These are phyloP conservation scores for Neotoma lepida DNA, from an alignment of 2,113 vertebrate genomes.

Conservation along the genomic window DNA sequence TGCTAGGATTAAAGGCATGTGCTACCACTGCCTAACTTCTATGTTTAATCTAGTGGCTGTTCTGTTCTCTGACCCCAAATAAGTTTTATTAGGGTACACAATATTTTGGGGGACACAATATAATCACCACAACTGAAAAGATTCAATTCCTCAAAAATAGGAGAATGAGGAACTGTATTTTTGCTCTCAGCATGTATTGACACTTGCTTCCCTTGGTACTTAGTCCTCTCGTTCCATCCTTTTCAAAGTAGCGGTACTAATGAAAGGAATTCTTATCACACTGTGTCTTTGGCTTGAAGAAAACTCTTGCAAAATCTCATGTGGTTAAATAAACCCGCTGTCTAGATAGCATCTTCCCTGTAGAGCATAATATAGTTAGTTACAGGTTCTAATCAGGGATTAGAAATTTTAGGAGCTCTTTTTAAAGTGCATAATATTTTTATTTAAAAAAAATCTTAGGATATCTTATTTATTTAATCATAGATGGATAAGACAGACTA, in stretches of 20 bases:
- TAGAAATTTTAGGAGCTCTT: not conserved
- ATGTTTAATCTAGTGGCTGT: too few species aligned
- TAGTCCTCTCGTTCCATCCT: not conserved
- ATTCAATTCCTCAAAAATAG: not conserved
- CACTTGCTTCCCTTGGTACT: not conserved
- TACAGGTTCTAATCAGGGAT: not conserved
- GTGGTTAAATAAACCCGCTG: not conserved
- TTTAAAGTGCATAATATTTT: not conserved
- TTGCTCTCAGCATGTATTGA: not conserved
- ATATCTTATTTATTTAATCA: not conserved
- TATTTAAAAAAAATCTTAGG: not conserved
- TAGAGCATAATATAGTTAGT: not conserved
- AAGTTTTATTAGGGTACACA: too few species aligned
- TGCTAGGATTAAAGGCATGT: too few species aligned
- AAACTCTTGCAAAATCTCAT: not conserved
- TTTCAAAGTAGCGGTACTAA: not conserved
- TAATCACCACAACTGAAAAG: too few species aligned
- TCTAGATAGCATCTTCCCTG: not conserved
- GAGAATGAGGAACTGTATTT: not conserved
- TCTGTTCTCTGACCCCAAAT: too few species aligned
- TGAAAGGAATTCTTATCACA: not conserved
- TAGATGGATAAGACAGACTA: not conserved
- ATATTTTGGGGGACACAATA: too few species aligned
- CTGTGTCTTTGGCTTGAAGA: not conserved
- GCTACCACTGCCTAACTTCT: too few species aligned